These are phyloP conservation scores for Homalodisca vitripennis DNA, from an alignment of 1,140 invertebrate genomes.

Conservation along the genomic window DNA sequence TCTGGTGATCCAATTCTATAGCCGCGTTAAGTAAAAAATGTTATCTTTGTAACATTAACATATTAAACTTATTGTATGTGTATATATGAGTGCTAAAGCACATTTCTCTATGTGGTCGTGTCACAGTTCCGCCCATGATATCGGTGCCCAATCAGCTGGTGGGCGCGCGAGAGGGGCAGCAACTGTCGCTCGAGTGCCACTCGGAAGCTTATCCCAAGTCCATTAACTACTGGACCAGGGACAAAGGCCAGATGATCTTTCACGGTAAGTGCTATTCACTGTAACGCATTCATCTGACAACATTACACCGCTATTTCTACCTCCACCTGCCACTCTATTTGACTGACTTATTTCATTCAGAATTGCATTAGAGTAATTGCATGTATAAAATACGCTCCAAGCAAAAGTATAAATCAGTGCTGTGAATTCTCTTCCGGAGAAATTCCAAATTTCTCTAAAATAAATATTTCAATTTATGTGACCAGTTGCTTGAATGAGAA, in stretches of 20 bases:
- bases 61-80: no score
- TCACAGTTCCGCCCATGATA: constrained; percentile 78
- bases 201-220: constrained; percentile 87
- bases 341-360: not conserved
- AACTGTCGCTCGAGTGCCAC: constrained; percentile 74
- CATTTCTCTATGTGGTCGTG: constrained; percentile 35
- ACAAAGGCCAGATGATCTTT: constrained; percentile 22
- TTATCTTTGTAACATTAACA: no score
- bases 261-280: constrained; percentile 24
- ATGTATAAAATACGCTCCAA: no score
- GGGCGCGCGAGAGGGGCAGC: constrained; percentile 71
- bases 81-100: no score
- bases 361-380: no score
- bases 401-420: no score
- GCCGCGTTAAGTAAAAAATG: no score
- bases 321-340: not conserved
- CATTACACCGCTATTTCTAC: not conserved
- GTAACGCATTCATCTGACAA: constrained; percentile 12
- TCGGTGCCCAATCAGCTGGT: constrained; percentile 82
- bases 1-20: no score
- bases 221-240: constrained; percentile 77
- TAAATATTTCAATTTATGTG: no score
- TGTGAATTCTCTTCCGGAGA: no score
- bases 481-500: no score
- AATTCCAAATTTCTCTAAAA: no score